Evolutionary conservation across 1,140 invertebrate genomes (phyloP).

Genomic region (Colletes gigas): DNA sequence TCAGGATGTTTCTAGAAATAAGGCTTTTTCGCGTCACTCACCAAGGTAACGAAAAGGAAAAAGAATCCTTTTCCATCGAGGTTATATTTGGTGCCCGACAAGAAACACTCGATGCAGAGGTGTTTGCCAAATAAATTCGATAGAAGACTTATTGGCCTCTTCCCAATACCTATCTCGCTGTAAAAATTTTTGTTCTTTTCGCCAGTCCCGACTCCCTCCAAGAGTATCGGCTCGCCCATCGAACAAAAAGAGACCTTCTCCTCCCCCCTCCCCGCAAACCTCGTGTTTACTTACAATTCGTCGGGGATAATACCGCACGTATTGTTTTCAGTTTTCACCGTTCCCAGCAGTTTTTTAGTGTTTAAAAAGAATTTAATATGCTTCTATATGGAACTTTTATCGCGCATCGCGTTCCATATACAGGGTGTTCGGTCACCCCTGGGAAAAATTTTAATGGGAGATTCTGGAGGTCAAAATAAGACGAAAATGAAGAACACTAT

Average conservation of each 20-base stretch:
- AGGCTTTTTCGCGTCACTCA: slow-evolving; percentile 9
- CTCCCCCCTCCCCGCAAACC: slow-evolving; percentile 10
- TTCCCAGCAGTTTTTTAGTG: background rate
- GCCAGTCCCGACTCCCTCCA: slow-evolving; percentile 6
- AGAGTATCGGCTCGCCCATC: slow-evolving; percentile 38
- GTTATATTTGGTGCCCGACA: slow-evolving; percentile 55
- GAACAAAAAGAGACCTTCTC: slow-evolving; percentile 13
- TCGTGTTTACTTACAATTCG: slow-evolving; percentile 44
- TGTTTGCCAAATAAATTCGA: slow-evolving; percentile 64
- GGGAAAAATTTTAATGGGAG: no score
- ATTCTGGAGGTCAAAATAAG: no score
- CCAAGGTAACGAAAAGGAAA: slow-evolving; percentile 30
- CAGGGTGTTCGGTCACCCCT: no score
- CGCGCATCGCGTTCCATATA: no score
- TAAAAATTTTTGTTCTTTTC: slow-evolving; percentile 56
- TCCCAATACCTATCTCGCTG: slow-evolving; percentile 39
- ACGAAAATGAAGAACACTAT: no score
- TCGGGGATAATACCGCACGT: slow-evolving; percentile 11
- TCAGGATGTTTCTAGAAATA: background rate
- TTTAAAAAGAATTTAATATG: background rate
- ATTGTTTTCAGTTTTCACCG: background rate
- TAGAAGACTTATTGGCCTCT: slow-evolving; percentile 55
- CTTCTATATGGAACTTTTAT: no score
- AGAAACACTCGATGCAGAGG: slow-evolving; percentile 39
- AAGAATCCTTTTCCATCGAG: slow-evolving; percentile 31